Conservation (phyloP, 2,113 vertebrate genomes). For the Neolamprologus devosi region DNA sequence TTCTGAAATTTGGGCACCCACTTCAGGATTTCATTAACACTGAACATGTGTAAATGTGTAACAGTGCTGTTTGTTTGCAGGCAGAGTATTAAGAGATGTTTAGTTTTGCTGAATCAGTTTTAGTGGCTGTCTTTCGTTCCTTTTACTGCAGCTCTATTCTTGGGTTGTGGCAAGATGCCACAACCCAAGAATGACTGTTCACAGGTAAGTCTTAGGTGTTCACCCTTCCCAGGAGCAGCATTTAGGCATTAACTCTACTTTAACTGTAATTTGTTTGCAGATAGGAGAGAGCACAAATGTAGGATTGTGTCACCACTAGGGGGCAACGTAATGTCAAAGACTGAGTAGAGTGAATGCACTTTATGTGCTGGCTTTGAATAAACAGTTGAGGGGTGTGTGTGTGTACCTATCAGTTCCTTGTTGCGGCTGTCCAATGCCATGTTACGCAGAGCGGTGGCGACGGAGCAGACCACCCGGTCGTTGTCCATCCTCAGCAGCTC, state of each 20-base stretch:
- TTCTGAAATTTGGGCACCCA: not conserved
- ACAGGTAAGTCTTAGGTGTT: not conserved
- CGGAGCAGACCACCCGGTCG: constrained; percentile 92
- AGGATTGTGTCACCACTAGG: not conserved
- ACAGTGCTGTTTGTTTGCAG: not conserved
- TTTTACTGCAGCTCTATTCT: not conserved
- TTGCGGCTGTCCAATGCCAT: constrained; percentile 94
- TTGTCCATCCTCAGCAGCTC: constrained; percentile 97
- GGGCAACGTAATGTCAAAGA: not conserved
- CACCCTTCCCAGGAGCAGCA: not conserved
- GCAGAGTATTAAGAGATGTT: not conserved
- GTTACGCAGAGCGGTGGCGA: constrained; percentile 91
- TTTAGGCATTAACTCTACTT: not conserved
- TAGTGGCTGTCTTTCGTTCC: not conserved
- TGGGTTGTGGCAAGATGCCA: not conserved
- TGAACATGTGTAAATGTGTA: not conserved
- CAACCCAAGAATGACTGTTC: not conserved
- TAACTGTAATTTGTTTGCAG: not conserved
- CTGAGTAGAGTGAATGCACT: not conserved
- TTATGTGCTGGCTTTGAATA: not conserved
- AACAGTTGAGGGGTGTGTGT: not conserved
- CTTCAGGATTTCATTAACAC: not conserved
- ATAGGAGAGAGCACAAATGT: not conserved
- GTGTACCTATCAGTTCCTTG: constrained; percentile 92
- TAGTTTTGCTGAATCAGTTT: not conserved